Evolutionary conservation across 2,888 invertebrate species (phyloP).

Genomic region (Tyria jacobaeae): DNA sequence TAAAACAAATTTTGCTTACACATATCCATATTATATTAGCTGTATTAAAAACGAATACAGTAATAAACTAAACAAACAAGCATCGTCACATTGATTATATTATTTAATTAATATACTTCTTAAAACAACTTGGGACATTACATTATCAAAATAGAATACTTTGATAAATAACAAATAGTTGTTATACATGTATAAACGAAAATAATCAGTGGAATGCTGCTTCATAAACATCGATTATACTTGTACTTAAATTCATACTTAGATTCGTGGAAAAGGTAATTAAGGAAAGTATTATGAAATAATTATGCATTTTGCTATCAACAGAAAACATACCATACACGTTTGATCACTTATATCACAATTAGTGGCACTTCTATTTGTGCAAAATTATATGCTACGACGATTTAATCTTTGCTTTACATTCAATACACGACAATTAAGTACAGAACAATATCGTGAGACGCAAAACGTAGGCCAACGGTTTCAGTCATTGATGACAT

Average conservation of each 20-base stretch:
- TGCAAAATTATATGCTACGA: constrained; percentile 57
- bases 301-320: constrained; percentile 40
- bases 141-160: constrained; percentile 37
- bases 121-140: constrained; percentile 23
- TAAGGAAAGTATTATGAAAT: constrained; percentile 36
- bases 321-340: constrained; percentile 27
- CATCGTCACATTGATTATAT: constrained; percentile 59
- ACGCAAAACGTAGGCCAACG: constrained; percentile 61
- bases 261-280: constrained; percentile 21
- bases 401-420: constrained; percentile 36
- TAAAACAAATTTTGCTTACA: constrained; percentile 61
- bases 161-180: constrained; percentile 18
- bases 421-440: constrained; percentile 36
- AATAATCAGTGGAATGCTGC: constrained; percentile 48
- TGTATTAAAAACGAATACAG: constrained; percentile 60
- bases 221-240: constrained; percentile 35
- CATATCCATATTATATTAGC: constrained; percentile 66
- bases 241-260: constrained; percentile 45
- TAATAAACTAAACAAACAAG: constrained; percentile 64
- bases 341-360: constrained; percentile 47
- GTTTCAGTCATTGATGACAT: constrained; percentile 37
- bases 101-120: constrained; percentile 35
- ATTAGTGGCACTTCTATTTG: constrained; percentile 57
- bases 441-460: constrained; percentile 36
- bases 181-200: constrained; percentile 25